These are phyloP conservation scores for Pharmacophagus antenor DNA, from an alignment of 2,888 invertebrate genomes.

Conservation along the genomic window DNA sequence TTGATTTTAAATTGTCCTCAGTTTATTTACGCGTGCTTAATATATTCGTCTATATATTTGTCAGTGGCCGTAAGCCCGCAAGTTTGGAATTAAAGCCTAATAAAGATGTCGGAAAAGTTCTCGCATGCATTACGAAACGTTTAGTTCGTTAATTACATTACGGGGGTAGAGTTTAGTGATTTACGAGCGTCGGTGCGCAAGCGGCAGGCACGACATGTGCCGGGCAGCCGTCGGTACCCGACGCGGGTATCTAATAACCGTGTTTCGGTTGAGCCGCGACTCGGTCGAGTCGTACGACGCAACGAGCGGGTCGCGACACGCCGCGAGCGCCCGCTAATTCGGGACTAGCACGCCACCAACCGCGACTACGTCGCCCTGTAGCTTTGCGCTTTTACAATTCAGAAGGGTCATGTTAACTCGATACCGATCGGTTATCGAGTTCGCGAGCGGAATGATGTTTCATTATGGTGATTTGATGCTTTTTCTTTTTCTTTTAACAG, in stretches of 20 bases:
- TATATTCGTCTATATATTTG: conserved; percentile 5
- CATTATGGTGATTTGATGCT: conserved; percentile 73
- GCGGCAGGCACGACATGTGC: conserved; percentile 60
- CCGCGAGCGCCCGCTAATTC: conserved; percentile 75
- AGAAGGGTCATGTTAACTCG: conserved; percentile 71
- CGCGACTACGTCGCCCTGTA: conserved; percentile 68
- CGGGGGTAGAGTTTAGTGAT: conserved; percentile 56
- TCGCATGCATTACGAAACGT: conserved; percentile 45
- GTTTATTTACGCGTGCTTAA: not conserved
- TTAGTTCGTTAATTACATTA: conserved; percentile 63
- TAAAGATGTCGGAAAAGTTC: conserved; percentile 44
- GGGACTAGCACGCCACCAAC: conserved; percentile 72
- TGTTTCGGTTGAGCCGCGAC: conserved; percentile 62
- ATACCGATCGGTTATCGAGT: conserved; percentile 65
- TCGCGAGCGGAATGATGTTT: conserved; percentile 62
- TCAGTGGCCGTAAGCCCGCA: conserved; percentile 30
- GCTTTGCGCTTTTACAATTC: conserved; percentile 77
- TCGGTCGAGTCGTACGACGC: conserved; percentile 56
- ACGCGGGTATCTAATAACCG: conserved; percentile 76
- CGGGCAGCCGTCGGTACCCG: conserved; percentile 63
- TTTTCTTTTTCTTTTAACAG: conserved; percentile 77
- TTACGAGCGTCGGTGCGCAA: conserved; percentile 60
- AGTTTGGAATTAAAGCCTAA: conserved; percentile 34
- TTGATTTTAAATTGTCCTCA: too few relatives aligned
- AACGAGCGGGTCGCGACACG: conserved; percentile 75